Base-by-base conservation (phyloP, 2,113 vertebrate species). In the Elephas maximus region DNA sequence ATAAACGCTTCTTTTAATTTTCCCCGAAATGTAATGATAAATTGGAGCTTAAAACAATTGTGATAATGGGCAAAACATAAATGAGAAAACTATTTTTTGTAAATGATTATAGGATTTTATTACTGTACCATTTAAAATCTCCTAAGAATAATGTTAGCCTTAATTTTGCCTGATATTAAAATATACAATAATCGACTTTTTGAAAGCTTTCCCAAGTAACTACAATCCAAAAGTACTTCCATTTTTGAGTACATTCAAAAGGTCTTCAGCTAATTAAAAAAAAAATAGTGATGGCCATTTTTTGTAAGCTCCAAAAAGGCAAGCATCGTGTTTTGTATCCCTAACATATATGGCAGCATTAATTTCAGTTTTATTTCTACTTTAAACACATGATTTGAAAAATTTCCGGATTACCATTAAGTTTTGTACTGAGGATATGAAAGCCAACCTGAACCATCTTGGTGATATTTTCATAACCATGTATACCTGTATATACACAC, bases 371-470 rank as follows among this genome's bases (percentile, higher is more conserved):
- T 81, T 60, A 57, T 83, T 94, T 92, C 45, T 41, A 78, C 12
- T 82, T 78, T 71, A 71, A 80, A 77, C 44, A 76, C 6, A 79
- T 44, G 6, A 82, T 41, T 93, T 94, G 8, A 67, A 94, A 79
- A 73, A 11, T 85, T 95, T 74, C 5, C 62, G 45, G 78, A 95
- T 97, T 93, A 89, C 28, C 80, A 5, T 89, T 90, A 95, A 87
- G 65, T 88, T 92, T 90, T 57, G 65, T 92, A 80, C 79, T 73
- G n/a, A 88, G 23, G 6, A 33, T 88, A 94, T 65, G 53, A 90
- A 90, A 81, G 4, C 60, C 73, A 69, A 5, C 12, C 45, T 76
- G 41, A 71, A 93, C 7, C 6, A 95, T 79, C 0, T 9, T 82
- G 33, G 24, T n/a, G 84, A 60, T 28, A 87, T 86, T 62, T 96